phyloP scores from a whole-genome alignment of 2,888 invertebrate species.

The Bimastos eiseni region DNA sequence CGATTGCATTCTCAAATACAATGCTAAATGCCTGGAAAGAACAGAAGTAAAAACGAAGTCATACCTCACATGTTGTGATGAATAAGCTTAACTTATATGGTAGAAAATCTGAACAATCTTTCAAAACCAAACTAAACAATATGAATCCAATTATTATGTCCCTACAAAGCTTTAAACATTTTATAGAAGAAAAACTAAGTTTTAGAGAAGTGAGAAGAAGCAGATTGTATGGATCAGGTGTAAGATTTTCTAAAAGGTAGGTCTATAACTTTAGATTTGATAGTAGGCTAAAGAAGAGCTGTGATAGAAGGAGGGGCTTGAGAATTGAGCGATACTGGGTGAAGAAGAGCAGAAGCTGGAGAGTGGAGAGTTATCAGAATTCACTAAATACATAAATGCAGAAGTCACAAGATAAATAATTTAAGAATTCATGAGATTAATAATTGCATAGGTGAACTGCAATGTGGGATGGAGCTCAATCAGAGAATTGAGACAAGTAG shows the following conservation, averaged over 20 bases:
- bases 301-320: neutral
- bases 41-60: neutral
- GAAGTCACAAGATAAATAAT: too few relatives aligned
- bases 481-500: neutral
- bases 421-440: neutral
- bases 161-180: neutral
- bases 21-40: constrained; percentile 84
- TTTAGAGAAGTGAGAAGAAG: neutral
- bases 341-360: neutral
- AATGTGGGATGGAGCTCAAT: neutral
- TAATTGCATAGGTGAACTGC: neutral
- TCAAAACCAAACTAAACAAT: neutral
- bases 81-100: neutral
- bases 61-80: neutral
- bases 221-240: neutral
- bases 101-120: neutral
- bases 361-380: neutral
- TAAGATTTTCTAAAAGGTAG: neutral
- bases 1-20: constrained; percentile 93
- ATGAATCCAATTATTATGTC: neutral
- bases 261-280: neutral
- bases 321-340: neutral
- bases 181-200: neutral
- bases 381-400: too few relatives aligned
- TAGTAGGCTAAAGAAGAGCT: neutral